These are phyloP conservation scores for Mionectes macconnelli DNA, from an alignment of 2,113 vertebrate species.

Conservation along the genomic window DNA sequence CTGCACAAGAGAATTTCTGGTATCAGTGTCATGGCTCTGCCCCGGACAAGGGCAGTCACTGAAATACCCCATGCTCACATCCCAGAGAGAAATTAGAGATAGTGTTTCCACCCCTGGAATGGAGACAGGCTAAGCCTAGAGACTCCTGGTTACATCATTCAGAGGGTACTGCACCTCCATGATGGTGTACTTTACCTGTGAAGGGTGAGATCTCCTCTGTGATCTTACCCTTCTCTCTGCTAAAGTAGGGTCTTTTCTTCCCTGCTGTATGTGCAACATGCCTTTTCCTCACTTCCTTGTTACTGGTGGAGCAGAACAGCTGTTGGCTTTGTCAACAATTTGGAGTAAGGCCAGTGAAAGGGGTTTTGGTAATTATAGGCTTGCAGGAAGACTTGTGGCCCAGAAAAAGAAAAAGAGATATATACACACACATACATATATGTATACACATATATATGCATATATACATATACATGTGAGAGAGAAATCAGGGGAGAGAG, in stretches of 20 bases:
- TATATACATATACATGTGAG: constrained; percentile 18
- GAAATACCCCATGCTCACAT: rapidly evolving
- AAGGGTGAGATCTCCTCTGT: not conserved
- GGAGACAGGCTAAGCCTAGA: not conserved
- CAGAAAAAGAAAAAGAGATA: not conserved
- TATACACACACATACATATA: not conserved
- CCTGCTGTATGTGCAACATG: rapidly evolving
- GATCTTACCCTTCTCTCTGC: not conserved
- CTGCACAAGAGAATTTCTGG: not conserved
- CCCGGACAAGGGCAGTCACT: not conserved
- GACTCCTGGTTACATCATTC: not conserved
- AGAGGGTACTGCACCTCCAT: not conserved
- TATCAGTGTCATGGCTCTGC: rapidly evolving
- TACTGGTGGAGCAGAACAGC: not conserved
- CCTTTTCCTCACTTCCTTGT: not conserved
- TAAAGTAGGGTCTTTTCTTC: not conserved
- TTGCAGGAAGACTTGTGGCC: not conserved
- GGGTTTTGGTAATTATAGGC: not conserved
- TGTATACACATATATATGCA: not conserved
- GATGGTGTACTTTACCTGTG: not conserved
- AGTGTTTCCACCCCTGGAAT: not conserved
- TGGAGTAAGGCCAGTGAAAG: not conserved
- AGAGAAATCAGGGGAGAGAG: not conserved
- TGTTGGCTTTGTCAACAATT: not conserved
- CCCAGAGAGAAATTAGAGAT: not conserved